A percentile compares a stretch with the other conserved stretches of the same genome.
These are phyloP conservation scores for Hucho hucho DNA, from an alignment of 2,113 vertebrate genomes.

Conservation along the genomic window DNA sequence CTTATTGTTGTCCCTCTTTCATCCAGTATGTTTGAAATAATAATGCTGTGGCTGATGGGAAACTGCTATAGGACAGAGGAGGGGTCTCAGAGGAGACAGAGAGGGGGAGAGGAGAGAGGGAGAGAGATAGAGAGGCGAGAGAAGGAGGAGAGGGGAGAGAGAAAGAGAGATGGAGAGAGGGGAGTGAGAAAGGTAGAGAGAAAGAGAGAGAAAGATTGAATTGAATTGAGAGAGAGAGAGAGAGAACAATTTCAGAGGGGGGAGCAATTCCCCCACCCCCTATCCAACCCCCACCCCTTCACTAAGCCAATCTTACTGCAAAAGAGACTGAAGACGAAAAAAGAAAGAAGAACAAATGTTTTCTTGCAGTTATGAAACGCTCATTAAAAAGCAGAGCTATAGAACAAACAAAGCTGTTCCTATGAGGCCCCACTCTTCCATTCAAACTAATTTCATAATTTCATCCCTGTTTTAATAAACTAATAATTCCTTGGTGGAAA, in stretches of 20 bases:
- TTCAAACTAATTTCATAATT: slow-evolving; percentile 94
- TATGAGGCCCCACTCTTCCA: slow-evolving; percentile 83
- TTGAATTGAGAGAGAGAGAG: too few relatives aligned
- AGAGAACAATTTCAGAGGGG: too few relatives aligned
- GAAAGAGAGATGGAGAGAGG: not conserved
- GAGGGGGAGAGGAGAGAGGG: not conserved
- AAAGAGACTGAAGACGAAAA: slow-evolving; percentile 65
- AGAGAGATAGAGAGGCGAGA: not conserved
- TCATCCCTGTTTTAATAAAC: slow-evolving; percentile 96
- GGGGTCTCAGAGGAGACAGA: slow-evolving; percentile 49
- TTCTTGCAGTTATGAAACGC: slow-evolving; percentile 94
- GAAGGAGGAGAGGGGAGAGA: slow-evolving; percentile 29
- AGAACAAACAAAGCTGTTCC: slow-evolving; percentile 97
- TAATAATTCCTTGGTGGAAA: slow-evolving; percentile 99
- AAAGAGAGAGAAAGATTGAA: too few relatives aligned
- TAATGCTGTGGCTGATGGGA: slow-evolving; percentile 58
- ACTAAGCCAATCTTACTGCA: slow-evolving; percentile 89
- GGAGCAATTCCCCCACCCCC: slow-evolving; percentile 69
- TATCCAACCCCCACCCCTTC: slow-evolving; percentile 74
- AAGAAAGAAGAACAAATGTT: slow-evolving; percentile 80
- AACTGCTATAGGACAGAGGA: slow-evolving; percentile 47
- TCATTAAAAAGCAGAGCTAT: slow-evolving; percentile 91
- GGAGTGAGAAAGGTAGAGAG: not conserved
- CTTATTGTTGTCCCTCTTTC: slow-evolving; percentile 57
- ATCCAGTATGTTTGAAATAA: slow-evolving; percentile 46